These are phyloP conservation scores for Agriotes lineatus DNA, from an alignment of 2,888 invertebrate genomes.

Conservation along the genomic window DNA sequence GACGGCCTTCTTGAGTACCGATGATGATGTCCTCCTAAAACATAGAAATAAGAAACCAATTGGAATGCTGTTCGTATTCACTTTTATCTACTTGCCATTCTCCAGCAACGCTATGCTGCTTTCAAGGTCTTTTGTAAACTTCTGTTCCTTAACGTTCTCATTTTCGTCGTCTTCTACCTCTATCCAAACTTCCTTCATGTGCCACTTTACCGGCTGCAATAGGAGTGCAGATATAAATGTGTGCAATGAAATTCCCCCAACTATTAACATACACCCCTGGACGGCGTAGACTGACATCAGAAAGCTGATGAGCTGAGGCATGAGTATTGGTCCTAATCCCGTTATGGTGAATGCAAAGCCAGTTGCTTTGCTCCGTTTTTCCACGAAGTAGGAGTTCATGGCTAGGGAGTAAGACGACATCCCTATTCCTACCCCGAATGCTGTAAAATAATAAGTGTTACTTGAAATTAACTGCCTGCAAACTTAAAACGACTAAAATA, in stretches of 20 bases:
- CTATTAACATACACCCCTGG: slow-evolving; percentile 73
- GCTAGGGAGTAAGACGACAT: slow-evolving; percentile 75
- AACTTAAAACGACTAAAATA: too few species aligned
- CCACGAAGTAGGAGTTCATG: slow-evolving; percentile 75
- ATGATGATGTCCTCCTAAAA: neutral
- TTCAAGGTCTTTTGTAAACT: slow-evolving; percentile 7
- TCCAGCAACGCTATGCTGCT: neutral
- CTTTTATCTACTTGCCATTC: too few species aligned
- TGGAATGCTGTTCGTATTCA: too few species aligned
- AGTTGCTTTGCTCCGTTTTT: slow-evolving; percentile 71
- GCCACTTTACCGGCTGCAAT: slow-evolving; percentile 78
- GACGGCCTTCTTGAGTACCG: neutral
- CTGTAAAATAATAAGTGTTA: too few species aligned
- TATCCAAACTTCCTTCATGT: slow-evolving; percentile 61
- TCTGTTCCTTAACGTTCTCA: slow-evolving; percentile 25
- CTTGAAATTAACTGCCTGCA: too few species aligned
- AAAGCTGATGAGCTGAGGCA: slow-evolving; percentile 73
- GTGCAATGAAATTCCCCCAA: slow-evolving; percentile 74
- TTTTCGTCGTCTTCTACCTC: slow-evolving; percentile 21
- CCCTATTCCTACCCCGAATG: slow-evolving; percentile 72
- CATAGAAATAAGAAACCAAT: too few species aligned
- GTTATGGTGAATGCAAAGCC: slow-evolving; percentile 75
- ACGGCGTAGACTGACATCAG: slow-evolving; percentile 71
- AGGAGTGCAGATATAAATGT: slow-evolving; percentile 71
- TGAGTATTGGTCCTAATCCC: slow-evolving; percentile 74